phyloP scores from a whole-genome alignment of 2,797 vertebrate species.

The Heterohyrax brucei region DNA sequence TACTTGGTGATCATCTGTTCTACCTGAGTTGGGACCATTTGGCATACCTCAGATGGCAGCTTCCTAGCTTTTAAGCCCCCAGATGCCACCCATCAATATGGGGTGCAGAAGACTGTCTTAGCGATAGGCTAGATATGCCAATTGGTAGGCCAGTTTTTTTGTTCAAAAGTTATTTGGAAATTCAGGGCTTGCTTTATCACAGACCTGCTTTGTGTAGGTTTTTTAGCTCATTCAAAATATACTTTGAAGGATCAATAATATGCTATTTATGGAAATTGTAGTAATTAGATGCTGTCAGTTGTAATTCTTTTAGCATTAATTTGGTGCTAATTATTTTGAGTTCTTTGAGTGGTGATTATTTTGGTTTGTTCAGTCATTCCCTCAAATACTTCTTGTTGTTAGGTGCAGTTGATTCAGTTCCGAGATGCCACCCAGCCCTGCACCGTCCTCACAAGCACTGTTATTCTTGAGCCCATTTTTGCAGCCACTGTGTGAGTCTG shows the following conservation, averaged over 20 bases:
- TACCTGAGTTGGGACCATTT: no score
- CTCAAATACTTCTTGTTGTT: background rate
- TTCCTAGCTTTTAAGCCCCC: no score
- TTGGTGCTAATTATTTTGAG: conserved; percentile 56
- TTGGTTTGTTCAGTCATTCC: conserved; percentile 3
- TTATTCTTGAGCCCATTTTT: no score
- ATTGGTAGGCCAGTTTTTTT: background rate
- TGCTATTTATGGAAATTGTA: background rate
- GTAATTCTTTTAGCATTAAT: conserved; percentile 43
- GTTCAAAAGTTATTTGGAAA: conserved; percentile 64
- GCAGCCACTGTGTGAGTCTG: no score
- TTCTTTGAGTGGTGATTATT: background rate
- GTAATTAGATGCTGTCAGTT: background rate
- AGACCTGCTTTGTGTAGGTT: conserved; percentile 15
- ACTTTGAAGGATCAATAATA: conserved; percentile 25
- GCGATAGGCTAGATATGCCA: no score
- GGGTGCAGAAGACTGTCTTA: no score
- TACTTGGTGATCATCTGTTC: no score
- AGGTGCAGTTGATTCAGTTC: no score
- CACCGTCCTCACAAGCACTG: no score
- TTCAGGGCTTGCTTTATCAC: conserved; percentile 14
- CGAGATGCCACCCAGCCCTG: no score
- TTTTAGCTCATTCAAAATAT: conserved; percentile 55
- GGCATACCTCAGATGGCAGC: no score
- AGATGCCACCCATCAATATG: no score